These are phyloP conservation scores for Drosophila yakuba DNA, from an alignment of 1,140 invertebrate genomes.

Conservation along the genomic window DNA sequence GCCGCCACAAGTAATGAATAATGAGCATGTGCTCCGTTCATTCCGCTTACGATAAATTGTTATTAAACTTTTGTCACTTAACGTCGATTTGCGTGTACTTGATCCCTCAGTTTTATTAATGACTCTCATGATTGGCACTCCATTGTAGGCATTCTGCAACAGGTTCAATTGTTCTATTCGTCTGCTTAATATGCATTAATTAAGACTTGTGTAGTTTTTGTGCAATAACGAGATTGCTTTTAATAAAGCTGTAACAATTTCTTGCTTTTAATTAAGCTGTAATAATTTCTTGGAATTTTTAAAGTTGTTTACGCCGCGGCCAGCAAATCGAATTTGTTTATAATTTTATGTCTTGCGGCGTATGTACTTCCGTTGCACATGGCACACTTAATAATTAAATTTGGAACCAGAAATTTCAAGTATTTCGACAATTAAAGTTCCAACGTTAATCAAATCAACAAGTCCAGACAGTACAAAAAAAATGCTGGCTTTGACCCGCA, in stretches of 20 bases:
- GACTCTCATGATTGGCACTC: constrained; percentile 24
- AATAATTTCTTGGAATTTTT: constrained; percentile 67
- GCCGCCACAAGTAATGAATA: constrained; percentile 39
- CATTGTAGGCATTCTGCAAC: constrained; percentile 25
- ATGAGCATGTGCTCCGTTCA: constrained; percentile 29
- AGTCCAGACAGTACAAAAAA: constrained; percentile 17
- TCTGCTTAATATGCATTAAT: constrained; percentile 59
- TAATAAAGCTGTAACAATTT: constrained; percentile 66
- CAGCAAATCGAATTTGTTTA: constrained; percentile 33
- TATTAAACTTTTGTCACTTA: constrained; percentile 35
- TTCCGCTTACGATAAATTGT: constrained; percentile 39
- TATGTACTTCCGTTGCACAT: constrained; percentile 50
- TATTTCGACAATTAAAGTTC: constrained; percentile 5
- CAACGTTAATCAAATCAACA: constrained; percentile 29
- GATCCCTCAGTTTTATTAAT: constrained; percentile 18
- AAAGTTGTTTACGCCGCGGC: constrained; percentile 47
- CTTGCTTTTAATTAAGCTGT: no score
- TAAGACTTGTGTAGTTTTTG: constrained; percentile 38
- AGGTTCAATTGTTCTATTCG: constrained; percentile 26
- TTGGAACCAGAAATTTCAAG: constrained; percentile 25
- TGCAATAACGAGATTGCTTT: constrained; percentile 32
- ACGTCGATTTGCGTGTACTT: constrained; percentile 17
- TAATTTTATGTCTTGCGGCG: constrained; percentile 42
- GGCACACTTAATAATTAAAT: constrained; percentile 53
- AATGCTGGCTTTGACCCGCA: constrained; percentile 28